phyloP scores from a whole-genome alignment of 1,140 invertebrate genomes.

The Drosophila saltans region DNA sequence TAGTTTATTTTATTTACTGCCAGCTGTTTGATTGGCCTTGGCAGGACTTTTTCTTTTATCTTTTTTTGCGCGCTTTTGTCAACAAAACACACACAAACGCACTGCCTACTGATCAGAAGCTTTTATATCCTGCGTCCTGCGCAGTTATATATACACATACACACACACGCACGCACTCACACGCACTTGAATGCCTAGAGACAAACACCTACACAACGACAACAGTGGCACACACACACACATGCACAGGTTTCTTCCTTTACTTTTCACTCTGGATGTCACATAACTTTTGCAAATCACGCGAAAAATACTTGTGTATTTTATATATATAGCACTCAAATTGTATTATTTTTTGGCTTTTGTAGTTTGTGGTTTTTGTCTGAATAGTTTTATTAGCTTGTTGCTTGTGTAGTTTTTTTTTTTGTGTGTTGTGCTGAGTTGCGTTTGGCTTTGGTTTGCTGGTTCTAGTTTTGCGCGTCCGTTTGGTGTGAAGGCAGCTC shows the following conservation, averaged over 20 bases:
- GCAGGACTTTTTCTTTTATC: slow-evolving; percentile 22
- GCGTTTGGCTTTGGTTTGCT: not conserved
- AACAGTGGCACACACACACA: slow-evolving; percentile 38
- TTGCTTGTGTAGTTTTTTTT: slow-evolving; percentile 19
- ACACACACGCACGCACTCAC: slow-evolving; percentile 24
- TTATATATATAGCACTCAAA: slow-evolving; percentile 1
- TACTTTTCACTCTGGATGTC: slow-evolving; percentile 36
- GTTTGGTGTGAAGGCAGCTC: slow-evolving; percentile 72
- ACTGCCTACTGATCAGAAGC: slow-evolving; percentile 48
- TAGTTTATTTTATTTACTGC: slow-evolving; percentile 22
- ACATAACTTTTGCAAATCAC: slow-evolving; percentile 58
- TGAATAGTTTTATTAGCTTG: slow-evolving; percentile 46
- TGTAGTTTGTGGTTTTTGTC: slow-evolving; percentile 17
- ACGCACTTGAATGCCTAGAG: slow-evolving; percentile 15
- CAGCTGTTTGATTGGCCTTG: slow-evolving; percentile 70
- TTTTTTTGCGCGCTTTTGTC: slow-evolving; percentile 33
- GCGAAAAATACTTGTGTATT: slow-evolving; percentile 15
- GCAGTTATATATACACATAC: slow-evolving; percentile 41
- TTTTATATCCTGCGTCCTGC: slow-evolving; percentile 65
- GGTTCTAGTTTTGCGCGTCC: slow-evolving; percentile 52
- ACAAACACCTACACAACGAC: slow-evolving; percentile 28
- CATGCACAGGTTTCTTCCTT: not conserved
- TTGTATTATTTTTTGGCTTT: slow-evolving; percentile 20
- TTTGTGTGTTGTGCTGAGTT: slow-evolving; percentile 14
- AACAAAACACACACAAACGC: slow-evolving; percentile 40